Percentiles rank a stretch among this genome's conserved stretches.
Evolutionary conservation across 2,797 vertebrate species (phyloP).

Genomic region (Podargus strigoides): DNA sequence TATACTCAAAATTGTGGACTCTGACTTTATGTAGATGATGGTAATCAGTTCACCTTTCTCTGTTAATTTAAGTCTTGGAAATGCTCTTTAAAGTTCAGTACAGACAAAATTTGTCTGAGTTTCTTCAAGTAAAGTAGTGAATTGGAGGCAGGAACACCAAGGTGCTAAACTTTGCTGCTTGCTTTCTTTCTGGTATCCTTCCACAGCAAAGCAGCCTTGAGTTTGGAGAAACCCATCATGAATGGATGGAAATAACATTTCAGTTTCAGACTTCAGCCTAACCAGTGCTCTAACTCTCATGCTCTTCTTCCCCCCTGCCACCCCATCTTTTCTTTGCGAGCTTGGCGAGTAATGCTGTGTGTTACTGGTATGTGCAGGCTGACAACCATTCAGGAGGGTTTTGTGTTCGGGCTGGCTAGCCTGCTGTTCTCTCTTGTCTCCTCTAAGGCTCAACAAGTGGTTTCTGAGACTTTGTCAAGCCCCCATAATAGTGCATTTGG

Average conservation of each 20-base stretch:
- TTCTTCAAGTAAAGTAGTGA: background rate
- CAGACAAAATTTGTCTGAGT: background rate
- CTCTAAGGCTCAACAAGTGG: background rate
- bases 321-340: background rate
- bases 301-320: rapidly evolving
- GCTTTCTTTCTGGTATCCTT: background rate
- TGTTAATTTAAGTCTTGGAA: background rate
- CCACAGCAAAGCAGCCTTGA: background rate
- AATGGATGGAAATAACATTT: background rate
- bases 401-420: conserved; percentile 16
- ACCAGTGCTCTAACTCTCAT: background rate
- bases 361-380: background rate
- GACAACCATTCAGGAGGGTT: conserved; percentile 18
- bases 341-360: background rate
- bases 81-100: background rate
- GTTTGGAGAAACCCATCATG: background rate
- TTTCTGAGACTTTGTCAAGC: conserved; percentile 38
- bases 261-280: background rate
- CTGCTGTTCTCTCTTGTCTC: conserved; percentile 31
- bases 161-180: background rate
- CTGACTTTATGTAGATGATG: background rate
- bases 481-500: background rate
- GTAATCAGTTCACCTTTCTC: background rate
- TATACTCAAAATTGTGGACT: background rate
- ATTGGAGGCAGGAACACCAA: background rate